Base-by-base conservation (phyloP, 2,113 vertebrate species). In the Neolamprologus fasciatus region DNA sequence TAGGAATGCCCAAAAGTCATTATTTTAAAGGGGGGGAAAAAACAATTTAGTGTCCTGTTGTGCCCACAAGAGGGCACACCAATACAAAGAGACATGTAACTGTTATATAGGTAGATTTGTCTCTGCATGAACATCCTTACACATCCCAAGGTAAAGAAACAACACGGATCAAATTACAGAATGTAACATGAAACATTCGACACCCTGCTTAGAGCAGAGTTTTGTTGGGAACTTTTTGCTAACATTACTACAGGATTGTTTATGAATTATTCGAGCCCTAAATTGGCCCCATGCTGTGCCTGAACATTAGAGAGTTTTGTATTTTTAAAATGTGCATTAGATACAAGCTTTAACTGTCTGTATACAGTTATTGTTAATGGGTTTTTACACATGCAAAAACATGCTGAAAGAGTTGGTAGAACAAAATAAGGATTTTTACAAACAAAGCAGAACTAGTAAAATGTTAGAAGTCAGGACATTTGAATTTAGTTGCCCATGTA, bases 31-130 rank as follows among this genome's bases (percentile, higher is more conserved):
- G 17, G 26, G 6, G 28, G 47, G 10, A 0, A 0, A 3, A 6
- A 4, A 4, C 13, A 4, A 23, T 16, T 42, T 14, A 7, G 23
- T 47, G 23, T 78, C 2, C 2, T 12, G 16, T 31, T 50, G 0
- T 78, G 45, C 16, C 42, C 71, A 78, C 71, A 78, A 50, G 71
- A 50, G 71, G 71, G 26, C 42, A 4, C 23, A 78, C 26, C 42
- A 78, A 12, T 50, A 31, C 26, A 31, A 50, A 19, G 71, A 4
- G 26, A 78, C 71, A 31, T 0, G 0, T 23, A 71, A 16, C 37
- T 26, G 4, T 73, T 73, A 4, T 14, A 73, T 16, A 73, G 37
- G 0, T 71, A 26, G 5, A 45, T 45, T 26, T 45, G 37, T 45
- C 21, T 45, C 35, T 42, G 14, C 37, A 45, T 26, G 40, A 73